A percentile compares a stretch with the other conserved stretches of the same genome.
Conservation (phyloP, 2,113 vertebrate genomes). For the Podilymbus podiceps region DNA sequence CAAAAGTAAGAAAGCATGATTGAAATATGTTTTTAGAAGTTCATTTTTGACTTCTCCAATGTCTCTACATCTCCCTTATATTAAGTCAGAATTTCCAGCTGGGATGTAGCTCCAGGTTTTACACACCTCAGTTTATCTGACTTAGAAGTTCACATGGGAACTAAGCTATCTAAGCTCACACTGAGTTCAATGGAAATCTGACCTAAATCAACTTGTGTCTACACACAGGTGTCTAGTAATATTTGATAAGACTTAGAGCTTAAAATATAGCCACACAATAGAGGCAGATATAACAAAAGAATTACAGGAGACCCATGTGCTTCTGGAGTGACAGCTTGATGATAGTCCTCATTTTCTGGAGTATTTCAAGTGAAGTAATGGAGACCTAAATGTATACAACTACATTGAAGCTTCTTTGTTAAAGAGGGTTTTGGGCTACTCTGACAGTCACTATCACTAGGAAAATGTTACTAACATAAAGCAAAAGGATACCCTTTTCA, state of each 20-base stretch:
- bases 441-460: no score
- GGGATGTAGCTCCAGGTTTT: not conserved
- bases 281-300: not conserved
- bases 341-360: not conserved
- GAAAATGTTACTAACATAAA: not conserved
- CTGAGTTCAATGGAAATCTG: not conserved
- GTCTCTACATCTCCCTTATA: not conserved
- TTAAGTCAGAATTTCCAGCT: not conserved
- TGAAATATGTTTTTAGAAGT: not conserved
- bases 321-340: not conserved
- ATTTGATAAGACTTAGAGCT: not conserved
- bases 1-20: not conserved
- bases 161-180: not conserved
- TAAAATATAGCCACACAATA: not conserved
- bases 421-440: not conserved
- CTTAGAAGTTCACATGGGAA: not conserved
- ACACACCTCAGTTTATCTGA: not conserved
- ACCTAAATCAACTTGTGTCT: not conserved
- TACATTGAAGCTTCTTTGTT: not conserved
- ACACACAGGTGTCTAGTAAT: not conserved
- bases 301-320: accelerated
- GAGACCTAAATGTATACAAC: not conserved
- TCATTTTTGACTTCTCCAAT: not conserved
- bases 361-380: not conserved
- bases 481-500: not conserved